Evolutionary conservation across 2,797 vertebrate species (phyloP).

Genomic region (Neomorphus geoffroyi): DNA sequence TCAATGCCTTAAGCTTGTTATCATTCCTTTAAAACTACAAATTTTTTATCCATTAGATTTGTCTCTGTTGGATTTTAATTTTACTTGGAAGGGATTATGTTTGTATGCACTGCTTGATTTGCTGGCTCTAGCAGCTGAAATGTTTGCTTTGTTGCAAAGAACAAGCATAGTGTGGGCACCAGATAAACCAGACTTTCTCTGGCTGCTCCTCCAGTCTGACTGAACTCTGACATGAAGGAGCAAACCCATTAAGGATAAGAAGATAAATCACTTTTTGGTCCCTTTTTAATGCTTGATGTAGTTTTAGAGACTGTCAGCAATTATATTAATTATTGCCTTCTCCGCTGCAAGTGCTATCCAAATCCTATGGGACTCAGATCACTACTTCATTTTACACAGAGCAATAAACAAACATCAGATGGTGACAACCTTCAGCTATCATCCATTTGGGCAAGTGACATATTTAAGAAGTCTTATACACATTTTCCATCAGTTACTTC

Average conservation of each 20-base stretch:
- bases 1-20: neutral
- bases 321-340: constrained; percentile 17
- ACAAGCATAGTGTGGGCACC: neutral
- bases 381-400: constrained; percentile 14
- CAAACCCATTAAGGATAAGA: neutral
- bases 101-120: neutral
- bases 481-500: neutral
- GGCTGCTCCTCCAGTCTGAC: neutral
- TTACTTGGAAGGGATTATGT: constrained; percentile 26
- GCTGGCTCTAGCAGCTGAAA: neutral
- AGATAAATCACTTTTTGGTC: neutral
- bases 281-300: neutral
- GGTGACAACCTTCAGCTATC: neutral
- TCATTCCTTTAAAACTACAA: neutral
- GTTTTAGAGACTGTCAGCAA: neutral
- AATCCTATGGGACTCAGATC: neutral
- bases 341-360: neutral
- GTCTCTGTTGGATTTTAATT: constrained; percentile 4
- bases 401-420: neutral
- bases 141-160: constrained; percentile 25
- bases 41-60: neutral
- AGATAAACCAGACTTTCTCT: neutral
- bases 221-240: neutral
- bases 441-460: neutral
- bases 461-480: neutral